These are phyloP conservation scores for Oophaga pumilio DNA, from an alignment of 2,113 vertebrate genomes.

Conservation along the genomic window DNA sequence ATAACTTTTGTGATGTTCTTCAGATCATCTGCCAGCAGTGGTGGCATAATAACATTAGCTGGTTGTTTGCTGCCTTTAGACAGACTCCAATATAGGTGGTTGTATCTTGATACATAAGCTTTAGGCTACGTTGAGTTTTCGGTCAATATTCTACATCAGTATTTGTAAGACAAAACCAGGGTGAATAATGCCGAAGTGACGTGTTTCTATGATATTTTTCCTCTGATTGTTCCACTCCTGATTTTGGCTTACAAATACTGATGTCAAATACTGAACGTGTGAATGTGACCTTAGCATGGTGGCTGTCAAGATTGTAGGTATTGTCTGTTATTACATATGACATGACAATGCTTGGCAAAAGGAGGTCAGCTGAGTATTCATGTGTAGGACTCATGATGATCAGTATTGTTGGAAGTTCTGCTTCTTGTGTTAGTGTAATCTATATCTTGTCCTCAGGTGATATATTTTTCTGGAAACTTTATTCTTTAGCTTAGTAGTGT, in stretches of 20 bases:
- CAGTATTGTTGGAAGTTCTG: no score
- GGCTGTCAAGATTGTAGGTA: background rate
- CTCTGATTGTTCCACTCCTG: no score
- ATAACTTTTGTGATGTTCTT: background rate
- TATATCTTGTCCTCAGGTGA: background rate
- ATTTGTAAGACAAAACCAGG: no score
- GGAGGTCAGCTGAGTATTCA: background rate
- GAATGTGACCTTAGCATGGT: background rate
- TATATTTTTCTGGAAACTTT: background rate
- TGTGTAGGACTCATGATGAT: background rate
- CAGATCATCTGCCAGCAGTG: background rate
- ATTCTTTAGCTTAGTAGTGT: background rate
- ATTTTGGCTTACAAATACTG: no score
- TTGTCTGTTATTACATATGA: background rate
- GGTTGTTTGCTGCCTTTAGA: background rate
- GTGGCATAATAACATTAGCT: background rate
- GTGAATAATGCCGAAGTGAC: no score
- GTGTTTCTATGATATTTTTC: no score
- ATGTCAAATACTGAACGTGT: no score
- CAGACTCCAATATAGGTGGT: background rate
- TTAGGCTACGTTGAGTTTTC: no score
- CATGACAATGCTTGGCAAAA: background rate
- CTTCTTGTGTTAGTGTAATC: background rate
- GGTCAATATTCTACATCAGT: no score
- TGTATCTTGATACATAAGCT: background rate